A percentile compares a stretch with the other conserved stretches of the same genome.
These are phyloP conservation scores for Romanogobio albipinnatus DNA, from an alignment of 2,113 vertebrate genomes.

Conservation along the genomic window DNA sequence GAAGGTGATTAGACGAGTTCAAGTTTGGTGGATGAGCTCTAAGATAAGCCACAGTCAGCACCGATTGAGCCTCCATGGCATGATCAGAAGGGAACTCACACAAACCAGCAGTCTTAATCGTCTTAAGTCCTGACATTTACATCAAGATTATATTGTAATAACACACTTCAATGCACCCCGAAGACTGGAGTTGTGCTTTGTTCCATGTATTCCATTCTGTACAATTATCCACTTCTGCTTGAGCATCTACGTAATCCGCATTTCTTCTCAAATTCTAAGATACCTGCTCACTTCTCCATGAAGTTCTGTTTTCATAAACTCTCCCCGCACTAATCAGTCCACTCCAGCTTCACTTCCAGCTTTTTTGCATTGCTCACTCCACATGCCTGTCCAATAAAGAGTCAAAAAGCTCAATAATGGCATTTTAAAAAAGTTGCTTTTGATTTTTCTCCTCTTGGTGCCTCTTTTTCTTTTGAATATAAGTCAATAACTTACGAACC, in stretches of 20 bases:
- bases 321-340: neutral
- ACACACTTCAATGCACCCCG: conserved; percentile 52
- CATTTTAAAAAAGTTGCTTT: neutral
- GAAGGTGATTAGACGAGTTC: conserved; percentile 36
- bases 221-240: conserved; percentile 24
- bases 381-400: neutral
- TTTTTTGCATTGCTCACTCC: neutral
- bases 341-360: neutral
- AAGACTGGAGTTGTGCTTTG: conserved; percentile 53
- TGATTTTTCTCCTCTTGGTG: neutral
- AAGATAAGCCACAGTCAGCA: conserved; percentile 51
- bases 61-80: conserved; percentile 21
- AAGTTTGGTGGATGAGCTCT: conserved; percentile 46
- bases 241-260: conserved; percentile 5
- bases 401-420: neutral
- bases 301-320: neutral
- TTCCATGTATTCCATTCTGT: conserved; percentile 35
- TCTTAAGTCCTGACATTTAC: conserved; percentile 53
- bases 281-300: neutral
- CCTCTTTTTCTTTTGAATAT: neutral
- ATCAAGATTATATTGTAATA: conserved; percentile 49
- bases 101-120: conserved; percentile 57
- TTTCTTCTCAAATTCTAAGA: neutral
- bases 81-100: conserved; percentile 67
- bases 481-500: neutral